phyloP scores from a whole-genome alignment of 2,113 vertebrate genomes.

The Condylura cristata region DNA sequence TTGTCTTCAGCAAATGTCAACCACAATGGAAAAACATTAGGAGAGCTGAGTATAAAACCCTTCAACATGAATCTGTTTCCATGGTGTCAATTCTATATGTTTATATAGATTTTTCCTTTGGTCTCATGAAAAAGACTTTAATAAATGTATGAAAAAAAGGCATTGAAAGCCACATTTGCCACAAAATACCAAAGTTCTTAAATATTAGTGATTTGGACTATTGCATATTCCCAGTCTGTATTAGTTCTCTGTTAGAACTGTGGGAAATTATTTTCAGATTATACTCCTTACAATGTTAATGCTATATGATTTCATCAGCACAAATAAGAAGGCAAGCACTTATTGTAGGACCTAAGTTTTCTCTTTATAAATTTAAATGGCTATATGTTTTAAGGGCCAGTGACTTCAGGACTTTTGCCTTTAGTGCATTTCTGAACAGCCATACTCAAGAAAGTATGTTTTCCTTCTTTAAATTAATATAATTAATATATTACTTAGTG shows the following conservation, averaged over 20 bases:
- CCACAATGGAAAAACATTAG: constrained; percentile 55
- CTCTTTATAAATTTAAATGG: constrained; percentile 63
- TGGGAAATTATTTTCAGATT: background rate
- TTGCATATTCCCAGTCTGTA: background rate
- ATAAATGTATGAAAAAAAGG: constrained; percentile 35
- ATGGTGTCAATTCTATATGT: constrained; percentile 63
- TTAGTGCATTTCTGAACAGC: background rate
- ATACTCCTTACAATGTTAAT: constrained; percentile 49
- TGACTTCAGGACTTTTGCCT: constrained; percentile 53
- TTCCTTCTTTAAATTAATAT: background rate
- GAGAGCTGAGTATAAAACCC: constrained; percentile 47
- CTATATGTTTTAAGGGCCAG: constrained; percentile 38
- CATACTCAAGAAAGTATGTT: background rate
- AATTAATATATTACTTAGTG: too few relatives aligned
- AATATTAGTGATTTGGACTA: constrained; percentile 51
- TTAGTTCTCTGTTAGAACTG: background rate
- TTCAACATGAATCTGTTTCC: constrained; percentile 53
- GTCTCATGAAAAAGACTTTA: constrained; percentile 40
- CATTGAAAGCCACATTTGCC: constrained; percentile 1
- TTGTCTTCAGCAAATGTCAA: constrained; percentile 59
- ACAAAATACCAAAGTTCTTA: constrained; percentile 42
- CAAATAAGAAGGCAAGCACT: constrained; percentile 15
- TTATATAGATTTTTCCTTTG: constrained; percentile 23
- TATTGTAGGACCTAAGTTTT: constrained; percentile 26
- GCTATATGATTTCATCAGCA: constrained; percentile 58